Evolutionary conservation across 2,888 invertebrate genomes (phyloP).

Genomic region (Leucophora obtusa): DNA sequence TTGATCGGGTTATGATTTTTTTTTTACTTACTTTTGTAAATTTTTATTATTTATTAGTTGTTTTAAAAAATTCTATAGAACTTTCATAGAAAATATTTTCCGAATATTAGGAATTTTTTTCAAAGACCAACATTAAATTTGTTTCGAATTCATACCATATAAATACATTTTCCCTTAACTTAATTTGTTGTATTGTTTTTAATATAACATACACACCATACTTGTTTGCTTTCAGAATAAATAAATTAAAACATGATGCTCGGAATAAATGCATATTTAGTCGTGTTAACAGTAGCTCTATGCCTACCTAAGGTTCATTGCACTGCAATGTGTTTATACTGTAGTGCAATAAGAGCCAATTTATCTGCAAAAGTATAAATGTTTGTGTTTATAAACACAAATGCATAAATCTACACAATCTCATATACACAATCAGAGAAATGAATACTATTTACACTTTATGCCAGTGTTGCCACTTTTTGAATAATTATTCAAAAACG

Average conservation of each 20-base stretch:
- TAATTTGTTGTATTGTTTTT: not conserved
- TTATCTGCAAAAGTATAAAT: conserved; percentile 21
- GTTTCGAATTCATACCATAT: no score
- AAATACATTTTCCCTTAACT: not conserved
- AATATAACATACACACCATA: not conserved
- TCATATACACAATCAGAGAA: not conserved
- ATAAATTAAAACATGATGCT: conserved; percentile 13
- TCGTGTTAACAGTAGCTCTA: not conserved
- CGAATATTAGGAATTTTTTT: no score
- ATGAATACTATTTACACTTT: not conserved
- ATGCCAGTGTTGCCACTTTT: no score
- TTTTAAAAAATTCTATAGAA: no score
- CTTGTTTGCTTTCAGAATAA: not conserved
- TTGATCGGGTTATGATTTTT: no score
- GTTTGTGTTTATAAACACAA: conserved; percentile 21
- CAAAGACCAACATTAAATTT: no score
- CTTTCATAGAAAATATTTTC: no score
- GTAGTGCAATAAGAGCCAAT: conserved; percentile 35
- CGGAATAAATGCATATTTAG: not conserved
- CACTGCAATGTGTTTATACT: conserved; percentile 19
- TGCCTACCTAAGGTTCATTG: conserved; percentile 34
- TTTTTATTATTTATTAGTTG: no score
- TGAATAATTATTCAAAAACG: no score
- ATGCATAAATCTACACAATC: conserved; percentile 20
- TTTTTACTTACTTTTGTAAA: no score